Conservation (phyloP, 1,140 invertebrate species). For the Tribolium madens region DNA sequence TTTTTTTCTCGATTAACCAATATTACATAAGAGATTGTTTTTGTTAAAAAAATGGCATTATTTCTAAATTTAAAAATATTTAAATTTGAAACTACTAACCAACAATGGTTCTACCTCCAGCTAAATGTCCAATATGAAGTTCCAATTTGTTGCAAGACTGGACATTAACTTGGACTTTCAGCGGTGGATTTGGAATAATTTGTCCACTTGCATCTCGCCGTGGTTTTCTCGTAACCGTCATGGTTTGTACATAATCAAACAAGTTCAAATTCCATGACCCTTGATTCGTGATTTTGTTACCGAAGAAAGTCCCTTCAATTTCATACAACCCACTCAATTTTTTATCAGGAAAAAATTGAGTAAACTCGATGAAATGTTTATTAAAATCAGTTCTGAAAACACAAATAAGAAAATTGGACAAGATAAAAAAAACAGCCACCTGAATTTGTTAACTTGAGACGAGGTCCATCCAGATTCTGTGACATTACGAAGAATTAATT, state of each 20-base stretch:
- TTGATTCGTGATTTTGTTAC: slow-evolving; percentile 70
- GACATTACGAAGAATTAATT: slow-evolving; percentile 78
- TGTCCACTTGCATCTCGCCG: slow-evolving; percentile 61
- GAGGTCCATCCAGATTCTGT: slow-evolving; percentile 81
- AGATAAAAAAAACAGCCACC: slow-evolving; percentile 59
- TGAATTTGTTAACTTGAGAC: slow-evolving; percentile 82
- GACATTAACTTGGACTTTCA: slow-evolving; percentile 78
- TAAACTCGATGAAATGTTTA: slow-evolving; percentile 75
- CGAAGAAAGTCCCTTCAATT: slow-evolving; percentile 73
- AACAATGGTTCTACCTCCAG: slow-evolving; percentile 74
- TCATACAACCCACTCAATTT: slow-evolving; percentile 77
- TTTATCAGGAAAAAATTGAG: slow-evolving; percentile 86
- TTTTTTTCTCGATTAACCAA: too few species aligned
- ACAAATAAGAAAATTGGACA: neutral
- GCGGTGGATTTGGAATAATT: slow-evolving; percentile 65
- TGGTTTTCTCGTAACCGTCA: slow-evolving; percentile 74
- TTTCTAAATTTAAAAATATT: too few species aligned
- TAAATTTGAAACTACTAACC: slow-evolving; percentile 71
- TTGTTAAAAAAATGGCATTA: neutral
- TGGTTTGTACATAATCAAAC: slow-evolving; percentile 81
- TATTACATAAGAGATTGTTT: neutral
- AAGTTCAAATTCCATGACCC: slow-evolving; percentile 81
- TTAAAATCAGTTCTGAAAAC: slow-evolving; percentile 75
- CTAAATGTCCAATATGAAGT: slow-evolving; percentile 80
- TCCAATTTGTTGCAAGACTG: slow-evolving; percentile 80